Evolutionary conservation across 2,797 vertebrate genomes (phyloP), one percentile per base, ranked within the genome.

Genomic region (Buceros bicornis): DNA sequence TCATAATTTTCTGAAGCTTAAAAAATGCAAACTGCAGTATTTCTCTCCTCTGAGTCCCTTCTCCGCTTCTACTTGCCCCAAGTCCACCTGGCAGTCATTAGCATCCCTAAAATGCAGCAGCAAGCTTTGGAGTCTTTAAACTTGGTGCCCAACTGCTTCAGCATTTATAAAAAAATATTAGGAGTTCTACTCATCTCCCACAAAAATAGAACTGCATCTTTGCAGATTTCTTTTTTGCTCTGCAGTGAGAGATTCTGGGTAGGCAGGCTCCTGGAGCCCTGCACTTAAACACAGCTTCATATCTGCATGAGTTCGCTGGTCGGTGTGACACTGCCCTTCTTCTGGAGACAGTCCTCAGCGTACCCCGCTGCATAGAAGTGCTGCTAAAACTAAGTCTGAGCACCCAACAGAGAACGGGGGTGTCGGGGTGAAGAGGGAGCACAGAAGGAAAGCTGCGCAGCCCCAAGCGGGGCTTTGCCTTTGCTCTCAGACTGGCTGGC

Each of bases 241-340:
- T 85, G 48, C 66, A 37, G 15, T 28, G 79, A 42, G 58, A 64
- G 45, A 4, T 48, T 57, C 35, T 31, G 24, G 48, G 26, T n/a
- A 37, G 48, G 26, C 51, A 33, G 45, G 33, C 57, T 54, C 14
- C 35, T 9, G 2, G 2, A 9, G 17, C 20, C 26, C 37, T 48
- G 33, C n/a, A 22, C 33, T 33, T 33, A 18, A 43, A 16, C 12
- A 45, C 56, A 14, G 10, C 54, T 45, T 45, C 0, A 0, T 45
- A 9, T 45, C 16, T 12, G 22, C 5, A 0, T 2, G n/a, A 43
- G 35, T 51, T 79, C 24, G 2, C 8, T 0, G 1, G 1, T 35
- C 8, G 1, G 0, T 8, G 45, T 12, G 37, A 15, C 13, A 13
- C 2, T 87, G 54, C 6, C 2, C 16, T 31, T 73, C 14, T 57